phyloP scores from a whole-genome alignment of 1,140 invertebrate genomes.

The Tyrophagus putrescentiae region DNA sequence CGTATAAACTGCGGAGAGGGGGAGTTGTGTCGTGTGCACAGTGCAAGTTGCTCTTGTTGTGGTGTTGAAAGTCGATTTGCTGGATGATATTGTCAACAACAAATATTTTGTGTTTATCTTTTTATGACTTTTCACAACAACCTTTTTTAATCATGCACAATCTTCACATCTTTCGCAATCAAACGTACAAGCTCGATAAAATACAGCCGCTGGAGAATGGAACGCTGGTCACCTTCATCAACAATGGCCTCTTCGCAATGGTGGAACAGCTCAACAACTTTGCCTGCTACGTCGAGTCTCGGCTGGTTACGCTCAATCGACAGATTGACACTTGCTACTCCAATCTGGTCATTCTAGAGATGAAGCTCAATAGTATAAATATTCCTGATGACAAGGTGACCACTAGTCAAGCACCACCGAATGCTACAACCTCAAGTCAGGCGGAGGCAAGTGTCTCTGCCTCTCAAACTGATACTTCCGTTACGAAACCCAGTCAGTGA shows the following conservation, averaged over 20 bases:
- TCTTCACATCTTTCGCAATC: background rate
- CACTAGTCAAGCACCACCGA: background rate
- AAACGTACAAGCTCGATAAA: slow-evolving; percentile 10
- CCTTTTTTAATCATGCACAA: slow-evolving; percentile 17
- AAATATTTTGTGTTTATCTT: no score
- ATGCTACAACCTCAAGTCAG: background rate
- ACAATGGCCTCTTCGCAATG: slow-evolving; percentile 19
- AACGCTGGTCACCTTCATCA: slow-evolving; percentile 22
- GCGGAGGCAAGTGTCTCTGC: background rate
- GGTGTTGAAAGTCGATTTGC: no score
- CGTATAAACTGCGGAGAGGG: no score
- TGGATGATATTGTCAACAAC: no score
- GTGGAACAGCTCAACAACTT: slow-evolving; percentile 19
- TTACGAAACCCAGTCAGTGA: background rate
- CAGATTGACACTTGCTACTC: slow-evolving; percentile 17
- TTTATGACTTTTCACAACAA: no score
- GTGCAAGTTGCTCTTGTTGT: no score
- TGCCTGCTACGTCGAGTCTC: slow-evolving; percentile 5
- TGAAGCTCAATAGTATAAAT: slow-evolving; percentile 21
- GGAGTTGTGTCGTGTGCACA: no score
- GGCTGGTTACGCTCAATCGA: slow-evolving; percentile 11
- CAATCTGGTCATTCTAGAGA: slow-evolving; percentile 23
- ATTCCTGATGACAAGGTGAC: background rate
- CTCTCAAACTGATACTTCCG: background rate
- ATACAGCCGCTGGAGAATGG: slow-evolving; percentile 18